Evolutionary conservation across 2,113 vertebrate species (phyloP).

Genomic region (Lamprotornis superbus): DNA sequence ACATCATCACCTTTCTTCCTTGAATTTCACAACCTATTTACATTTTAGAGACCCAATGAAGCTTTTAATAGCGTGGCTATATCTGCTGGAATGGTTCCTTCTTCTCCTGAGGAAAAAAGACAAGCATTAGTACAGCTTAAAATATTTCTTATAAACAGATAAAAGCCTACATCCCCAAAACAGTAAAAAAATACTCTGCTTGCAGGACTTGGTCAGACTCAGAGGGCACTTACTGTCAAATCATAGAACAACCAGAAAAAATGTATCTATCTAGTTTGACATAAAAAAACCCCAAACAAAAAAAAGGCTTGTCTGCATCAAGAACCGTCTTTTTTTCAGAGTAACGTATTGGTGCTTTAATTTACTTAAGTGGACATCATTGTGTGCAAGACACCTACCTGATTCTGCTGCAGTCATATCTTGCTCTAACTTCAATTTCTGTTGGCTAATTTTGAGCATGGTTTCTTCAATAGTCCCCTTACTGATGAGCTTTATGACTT

Average conservation of each 20-base stretch:
- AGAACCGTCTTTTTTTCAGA: not conserved
- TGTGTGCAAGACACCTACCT: conserved; percentile 69
- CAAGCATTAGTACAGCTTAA: not conserved
- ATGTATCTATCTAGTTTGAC: not conserved
- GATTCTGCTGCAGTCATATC: conserved; percentile 90
- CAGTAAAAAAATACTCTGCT: not conserved
- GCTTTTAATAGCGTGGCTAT: conserved; percentile 93
- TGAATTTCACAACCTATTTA: not conserved
- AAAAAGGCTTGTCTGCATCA: not conserved
- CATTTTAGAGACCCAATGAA: conserved; percentile 87
- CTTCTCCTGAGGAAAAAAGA: conserved; percentile 76
- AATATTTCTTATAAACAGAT: not conserved
- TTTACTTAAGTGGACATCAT: not conserved
- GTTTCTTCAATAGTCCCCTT: conserved; percentile 90
- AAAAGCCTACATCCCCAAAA: not conserved
- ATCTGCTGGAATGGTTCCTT: conserved; percentile 86
- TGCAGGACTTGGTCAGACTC: not conserved
- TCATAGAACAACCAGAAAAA: not conserved
- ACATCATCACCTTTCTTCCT: conserved; percentile 43
- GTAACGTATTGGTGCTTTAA: not conserved
- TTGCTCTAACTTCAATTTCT: conserved; percentile 93
- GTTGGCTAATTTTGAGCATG: conserved; percentile 90
- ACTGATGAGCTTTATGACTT: conserved; percentile 91
- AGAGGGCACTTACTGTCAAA: not conserved
- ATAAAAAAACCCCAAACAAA: not conserved